Evolutionary conservation across 2,888 invertebrate species (phyloP).

Genomic region (Tillus elongatus): DNA sequence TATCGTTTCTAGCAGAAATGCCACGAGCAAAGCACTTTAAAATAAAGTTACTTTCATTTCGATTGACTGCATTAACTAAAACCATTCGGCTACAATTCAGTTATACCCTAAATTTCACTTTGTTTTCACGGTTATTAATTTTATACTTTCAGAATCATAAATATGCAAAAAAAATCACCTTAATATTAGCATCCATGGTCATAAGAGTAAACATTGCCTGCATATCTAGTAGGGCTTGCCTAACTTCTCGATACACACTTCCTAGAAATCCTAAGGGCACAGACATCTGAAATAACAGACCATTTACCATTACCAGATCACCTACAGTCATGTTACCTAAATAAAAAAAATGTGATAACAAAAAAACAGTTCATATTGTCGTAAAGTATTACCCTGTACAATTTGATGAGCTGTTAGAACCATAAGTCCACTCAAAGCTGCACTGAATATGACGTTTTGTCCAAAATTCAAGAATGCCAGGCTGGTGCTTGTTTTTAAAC

Average conservation of each 20-base stretch:
- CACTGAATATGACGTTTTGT: slow-evolving; percentile 94
- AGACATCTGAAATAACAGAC: slow-evolving; percentile 91
- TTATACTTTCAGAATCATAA: slow-evolving; percentile 5
- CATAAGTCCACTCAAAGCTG: slow-evolving; percentile 89
- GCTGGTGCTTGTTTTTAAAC: slow-evolving; percentile 89
- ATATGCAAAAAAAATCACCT: slow-evolving; percentile 43
- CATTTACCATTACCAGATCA: slow-evolving; percentile 98
- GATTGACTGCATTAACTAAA: no score
- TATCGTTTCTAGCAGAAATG: no score
- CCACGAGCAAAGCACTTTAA: no score
- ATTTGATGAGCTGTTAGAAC: slow-evolving; percentile 85
- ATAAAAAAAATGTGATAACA: slow-evolving; percentile 18
- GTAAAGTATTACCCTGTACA: slow-evolving; percentile 54
- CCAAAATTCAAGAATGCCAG: slow-evolving; percentile 92
- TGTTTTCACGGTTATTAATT: no score
- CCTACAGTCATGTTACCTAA: slow-evolving; percentile 91
- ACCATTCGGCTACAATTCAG: no score
- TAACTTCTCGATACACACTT: slow-evolving; percentile 93
- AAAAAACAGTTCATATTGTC: not conserved
- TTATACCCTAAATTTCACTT: no score
- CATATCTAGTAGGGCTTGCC: slow-evolving; percentile 97
- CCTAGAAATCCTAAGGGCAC: slow-evolving; percentile 96
- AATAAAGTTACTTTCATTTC: no score
- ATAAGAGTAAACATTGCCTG: slow-evolving; percentile 97
- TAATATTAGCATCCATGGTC: slow-evolving; percentile 70